Evolutionary conservation across 1,140 invertebrate genomes (phyloP).

Genomic region (Glossosoma conforme): DNA sequence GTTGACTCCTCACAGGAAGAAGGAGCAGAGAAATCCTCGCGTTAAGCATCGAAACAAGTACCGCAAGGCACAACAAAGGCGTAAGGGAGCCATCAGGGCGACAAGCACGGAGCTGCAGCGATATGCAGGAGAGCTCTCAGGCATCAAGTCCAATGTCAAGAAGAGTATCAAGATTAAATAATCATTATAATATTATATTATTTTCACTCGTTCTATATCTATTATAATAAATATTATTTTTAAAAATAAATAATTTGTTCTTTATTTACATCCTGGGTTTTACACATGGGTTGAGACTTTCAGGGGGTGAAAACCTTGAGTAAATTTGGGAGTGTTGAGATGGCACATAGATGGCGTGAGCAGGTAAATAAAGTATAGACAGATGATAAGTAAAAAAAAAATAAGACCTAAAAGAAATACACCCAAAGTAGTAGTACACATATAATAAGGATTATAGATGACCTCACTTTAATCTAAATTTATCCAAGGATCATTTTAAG

Average conservation of each 20-base stretch:
- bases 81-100: slow-evolving; percentile 82
- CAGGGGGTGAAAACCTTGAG: too few relatives aligned
- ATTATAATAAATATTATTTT: slow-evolving; percentile 35
- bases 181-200: not conserved
- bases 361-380: too few relatives aligned
- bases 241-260: slow-evolving; percentile 7
- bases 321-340: too few relatives aligned
- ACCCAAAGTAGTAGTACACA: too few relatives aligned
- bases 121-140: slow-evolving; percentile 87
- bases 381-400: too few relatives aligned
- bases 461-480: too few relatives aligned
- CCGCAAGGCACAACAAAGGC: slow-evolving; percentile 81
- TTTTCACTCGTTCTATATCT: slow-evolving; percentile 32
- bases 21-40: slow-evolving; percentile 87
- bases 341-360: too few relatives aligned
- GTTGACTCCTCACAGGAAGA: slow-evolving; percentile 81
- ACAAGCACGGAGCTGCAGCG: slow-evolving; percentile 69
- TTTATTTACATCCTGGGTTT: not conserved
- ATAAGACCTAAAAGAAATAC: too few relatives aligned
- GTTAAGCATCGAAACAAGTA: slow-evolving; percentile 91
- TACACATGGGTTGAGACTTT: too few relatives aligned
- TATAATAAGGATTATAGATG: too few relatives aligned
- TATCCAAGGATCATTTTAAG: too few relatives aligned
- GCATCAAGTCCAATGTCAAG: slow-evolving; percentile 80
- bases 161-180: slow-evolving; percentile 81